Evolutionary conservation across 2,888 invertebrate genomes (phyloP).

Genomic region (Amiota mariae): DNA sequence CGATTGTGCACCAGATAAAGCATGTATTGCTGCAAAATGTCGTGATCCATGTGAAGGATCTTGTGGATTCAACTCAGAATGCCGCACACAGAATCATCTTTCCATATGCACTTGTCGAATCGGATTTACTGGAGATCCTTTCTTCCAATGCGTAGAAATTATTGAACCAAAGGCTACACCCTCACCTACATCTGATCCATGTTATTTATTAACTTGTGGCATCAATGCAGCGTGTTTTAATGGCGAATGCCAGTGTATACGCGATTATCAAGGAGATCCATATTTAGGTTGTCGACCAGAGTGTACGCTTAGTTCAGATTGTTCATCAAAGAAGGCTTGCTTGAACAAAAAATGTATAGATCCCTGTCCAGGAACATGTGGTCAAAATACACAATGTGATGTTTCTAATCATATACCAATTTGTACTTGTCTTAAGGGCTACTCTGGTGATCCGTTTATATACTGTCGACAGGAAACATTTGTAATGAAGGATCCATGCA

Average conservation of each 20-base stretch:
- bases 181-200: conserved; percentile 76
- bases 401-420: conserved; percentile 84
- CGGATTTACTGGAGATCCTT: conserved; percentile 81
- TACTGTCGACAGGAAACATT: conserved; percentile 75
- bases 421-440: conserved; percentile 80
- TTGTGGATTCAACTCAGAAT: conserved; percentile 82
- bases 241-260: conserved; percentile 78
- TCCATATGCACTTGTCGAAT: conserved; percentile 79
- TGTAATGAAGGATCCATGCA: conserved; percentile 75
- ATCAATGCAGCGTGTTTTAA: conserved; percentile 83
- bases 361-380: conserved; percentile 84
- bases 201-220: conserved; percentile 84
- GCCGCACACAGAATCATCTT: conserved; percentile 81
- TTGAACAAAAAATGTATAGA: conserved; percentile 82
- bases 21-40: conserved; percentile 83
- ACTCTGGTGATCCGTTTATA: conserved; percentile 81
- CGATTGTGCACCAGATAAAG: conserved; percentile 79
- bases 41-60: conserved; percentile 82
- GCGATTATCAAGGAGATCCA: conserved; percentile 79
- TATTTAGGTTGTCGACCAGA: conserved; percentile 80
- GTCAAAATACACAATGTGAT: conserved; percentile 81
- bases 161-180: conserved; percentile 75
- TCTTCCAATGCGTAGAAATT: conserved; percentile 77
- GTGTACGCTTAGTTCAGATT: conserved; percentile 83
- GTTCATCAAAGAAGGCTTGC: conserved; percentile 81